Conservation (phyloP, 2,888 invertebrate species). For the Carterocephalus palaemon region DNA sequence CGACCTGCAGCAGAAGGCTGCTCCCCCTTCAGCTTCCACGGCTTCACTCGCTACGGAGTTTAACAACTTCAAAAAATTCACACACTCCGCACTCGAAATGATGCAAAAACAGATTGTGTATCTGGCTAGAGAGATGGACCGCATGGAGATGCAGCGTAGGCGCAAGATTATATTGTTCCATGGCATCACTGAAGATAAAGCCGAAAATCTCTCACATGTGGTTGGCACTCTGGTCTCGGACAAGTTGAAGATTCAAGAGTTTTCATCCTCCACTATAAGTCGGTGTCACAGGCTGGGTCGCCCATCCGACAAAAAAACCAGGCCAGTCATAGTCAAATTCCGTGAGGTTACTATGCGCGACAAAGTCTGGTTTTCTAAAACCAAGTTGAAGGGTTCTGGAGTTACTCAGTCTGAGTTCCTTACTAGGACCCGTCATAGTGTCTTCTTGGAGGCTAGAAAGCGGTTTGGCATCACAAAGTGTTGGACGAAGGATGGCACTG, state of each 20-base stretch:
- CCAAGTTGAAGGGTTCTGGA: no score
- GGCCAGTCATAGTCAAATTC: conserved; percentile 13
- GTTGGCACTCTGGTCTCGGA: not conserved
- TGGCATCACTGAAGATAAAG: not conserved
- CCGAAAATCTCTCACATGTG: not conserved
- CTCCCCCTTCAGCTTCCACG: no score
- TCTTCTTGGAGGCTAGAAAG: conserved; percentile 17
- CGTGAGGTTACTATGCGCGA: not conserved
- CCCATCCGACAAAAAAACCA: no score
- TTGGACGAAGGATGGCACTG: conserved; percentile 20
- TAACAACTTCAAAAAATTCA: no score
- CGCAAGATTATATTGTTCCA: not conserved
- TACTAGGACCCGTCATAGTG: conserved; percentile 11
- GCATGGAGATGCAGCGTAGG: not conserved
- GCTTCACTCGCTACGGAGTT: no score
- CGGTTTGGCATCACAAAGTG: conserved; percentile 11
- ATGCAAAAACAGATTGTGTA: not conserved
- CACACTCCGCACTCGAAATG: no score
- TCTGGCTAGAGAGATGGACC: not conserved
- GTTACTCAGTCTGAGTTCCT: conserved; percentile 21
- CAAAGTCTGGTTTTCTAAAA: conserved; percentile 10
- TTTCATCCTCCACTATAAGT: not conserved
- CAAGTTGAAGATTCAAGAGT: not conserved
- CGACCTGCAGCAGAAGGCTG: no score
- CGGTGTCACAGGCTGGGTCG: not conserved